phyloP scores from a whole-genome alignment of 2,797 vertebrate genomes.

The Babyrousa celebensis region DNA sequence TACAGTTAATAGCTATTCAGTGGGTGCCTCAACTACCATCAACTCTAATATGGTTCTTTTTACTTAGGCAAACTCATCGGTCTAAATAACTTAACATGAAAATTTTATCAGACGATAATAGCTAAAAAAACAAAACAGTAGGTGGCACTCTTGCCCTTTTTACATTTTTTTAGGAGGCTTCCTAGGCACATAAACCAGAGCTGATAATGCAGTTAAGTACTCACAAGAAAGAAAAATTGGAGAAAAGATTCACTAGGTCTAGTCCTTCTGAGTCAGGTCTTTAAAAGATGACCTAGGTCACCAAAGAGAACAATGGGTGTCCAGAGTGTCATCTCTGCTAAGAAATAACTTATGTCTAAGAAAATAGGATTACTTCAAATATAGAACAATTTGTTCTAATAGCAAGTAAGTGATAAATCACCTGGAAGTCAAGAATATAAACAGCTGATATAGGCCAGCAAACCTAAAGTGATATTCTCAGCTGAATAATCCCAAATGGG shows the following conservation, averaged over 20 bases:
- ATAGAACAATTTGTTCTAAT: slow-evolving; percentile 66
- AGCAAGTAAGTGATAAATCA: slow-evolving; percentile 49
- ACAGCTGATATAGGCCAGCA: slow-evolving; percentile 38
- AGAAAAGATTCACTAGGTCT: slow-evolving; percentile 9
- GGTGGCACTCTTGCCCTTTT: slow-evolving; percentile 76
- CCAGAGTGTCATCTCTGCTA: slow-evolving; percentile 26
- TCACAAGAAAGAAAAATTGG: background rate
- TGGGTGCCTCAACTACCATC: background rate
- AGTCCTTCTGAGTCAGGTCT: background rate
- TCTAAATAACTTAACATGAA: slow-evolving; percentile 14
- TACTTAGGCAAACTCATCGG: background rate
- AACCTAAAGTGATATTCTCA: slow-evolving; percentile 65
- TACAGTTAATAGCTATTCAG: background rate
- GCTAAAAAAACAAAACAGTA: slow-evolving; percentile 62
- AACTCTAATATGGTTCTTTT: slow-evolving; percentile 33
- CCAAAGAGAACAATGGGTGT: background rate
- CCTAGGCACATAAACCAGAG: background rate
- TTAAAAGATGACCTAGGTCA: background rate
- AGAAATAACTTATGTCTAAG: slow-evolving; percentile 36
- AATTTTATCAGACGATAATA: background rate
- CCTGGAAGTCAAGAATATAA: slow-evolving; percentile 57
- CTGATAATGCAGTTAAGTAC: background rate
- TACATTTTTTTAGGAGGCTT: slow-evolving; percentile 22
- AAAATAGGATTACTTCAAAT: slow-evolving; percentile 20
- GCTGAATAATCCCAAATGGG: slow-evolving; percentile 13